Evolutionary conservation across 2,113 vertebrate genomes (phyloP), one percentile per base, ranked within the genome.

Genomic region (Sylvilagus bachmani): DNA sequence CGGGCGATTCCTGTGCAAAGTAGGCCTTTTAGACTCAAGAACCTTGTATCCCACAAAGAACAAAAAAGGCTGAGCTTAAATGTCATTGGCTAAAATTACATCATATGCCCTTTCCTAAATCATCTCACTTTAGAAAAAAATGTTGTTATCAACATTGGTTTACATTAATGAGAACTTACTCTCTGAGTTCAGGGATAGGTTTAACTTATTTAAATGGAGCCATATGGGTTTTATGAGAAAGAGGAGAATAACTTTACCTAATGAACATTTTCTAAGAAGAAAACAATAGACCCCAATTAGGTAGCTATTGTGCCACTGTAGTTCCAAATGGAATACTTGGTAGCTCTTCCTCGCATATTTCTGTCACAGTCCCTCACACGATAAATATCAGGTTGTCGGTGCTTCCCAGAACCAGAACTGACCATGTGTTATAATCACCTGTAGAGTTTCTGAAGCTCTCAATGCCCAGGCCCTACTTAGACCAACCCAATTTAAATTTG

Each of bases 1-100:
- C 27, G 88, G 90, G 27, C 8, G 77, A 75, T 38, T 91, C 38
- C 75, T 78, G 27, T 70, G 58, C 53, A 91, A 31, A 91, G 74
- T 64, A 87, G 38, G 38, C 3, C 2, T 83, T 33, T 69, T 58
- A 75, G 31, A 83, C 70, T 9, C 53, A 71, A 62, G 38, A 82
- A 87, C 5, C 10, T 85, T 79, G 38, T 70, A n/a, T n/a, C 51
- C 17, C 49, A 62, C 11, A 83, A 81, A 74, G 33, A 75, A 66
- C 53, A 79, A 78, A 21, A 49, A 84, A 33, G 24, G 44, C 62
- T 78, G 33, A 44, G 55, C 44, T 82, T 58, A 33, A 89, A 66
- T 66, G 16, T 84, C 44, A 66, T 12, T 66, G 62, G 44, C 33
- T 89, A 79, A 78, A 84, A 79, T 84, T 44, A 71, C 16, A 64